Evolutionary conservation across 2,888 invertebrate genomes (phyloP).

Genomic region (Lobophora halterata): DNA sequence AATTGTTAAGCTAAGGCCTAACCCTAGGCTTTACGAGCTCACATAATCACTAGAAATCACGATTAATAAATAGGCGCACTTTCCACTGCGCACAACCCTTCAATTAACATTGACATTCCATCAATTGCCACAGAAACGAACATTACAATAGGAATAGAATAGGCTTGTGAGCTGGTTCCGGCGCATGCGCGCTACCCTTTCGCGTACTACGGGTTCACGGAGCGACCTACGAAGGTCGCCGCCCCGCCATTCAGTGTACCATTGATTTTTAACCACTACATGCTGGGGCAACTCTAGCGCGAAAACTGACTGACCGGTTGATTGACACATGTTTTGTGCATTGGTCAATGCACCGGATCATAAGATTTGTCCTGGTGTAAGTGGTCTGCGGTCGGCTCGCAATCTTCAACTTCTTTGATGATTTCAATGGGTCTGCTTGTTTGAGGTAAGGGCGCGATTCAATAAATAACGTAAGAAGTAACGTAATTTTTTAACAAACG

Average conservation of each 20-base stretch:
- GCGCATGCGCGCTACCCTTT: constrained; percentile 66
- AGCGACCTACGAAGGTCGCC: constrained; percentile 74
- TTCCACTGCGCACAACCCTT: background rate
- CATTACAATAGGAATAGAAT: constrained; percentile 20
- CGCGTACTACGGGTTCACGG: constrained; percentile 66
- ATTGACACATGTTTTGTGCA: constrained; percentile 33
- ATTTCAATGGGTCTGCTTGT: constrained; percentile 5
- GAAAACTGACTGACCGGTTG: constrained; percentile 41
- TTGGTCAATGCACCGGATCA: constrained; percentile 36
- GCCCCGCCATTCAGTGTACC: constrained; percentile 69
- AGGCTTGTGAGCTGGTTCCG: constrained; percentile 20
- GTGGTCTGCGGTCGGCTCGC: constrained; percentile 12
- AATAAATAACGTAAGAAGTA: too few relatives aligned
- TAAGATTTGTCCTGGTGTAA: constrained; percentile 3
- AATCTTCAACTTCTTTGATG: constrained; percentile 9
- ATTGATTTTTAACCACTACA: constrained; percentile 70
- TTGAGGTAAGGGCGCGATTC: constrained; percentile 20
- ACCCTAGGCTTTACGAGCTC: background rate
- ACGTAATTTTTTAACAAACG: too few relatives aligned
- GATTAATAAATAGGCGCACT: background rate
- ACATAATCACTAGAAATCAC: too few relatives aligned
- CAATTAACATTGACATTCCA: constrained; percentile 8
- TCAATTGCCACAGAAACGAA: constrained; percentile 13
- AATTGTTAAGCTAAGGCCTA: too few relatives aligned
- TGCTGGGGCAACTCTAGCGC: constrained; percentile 51